Base-by-base conservation (phyloP, 2,797 vertebrate genomes). In the Orestias chungarensis region DNA sequence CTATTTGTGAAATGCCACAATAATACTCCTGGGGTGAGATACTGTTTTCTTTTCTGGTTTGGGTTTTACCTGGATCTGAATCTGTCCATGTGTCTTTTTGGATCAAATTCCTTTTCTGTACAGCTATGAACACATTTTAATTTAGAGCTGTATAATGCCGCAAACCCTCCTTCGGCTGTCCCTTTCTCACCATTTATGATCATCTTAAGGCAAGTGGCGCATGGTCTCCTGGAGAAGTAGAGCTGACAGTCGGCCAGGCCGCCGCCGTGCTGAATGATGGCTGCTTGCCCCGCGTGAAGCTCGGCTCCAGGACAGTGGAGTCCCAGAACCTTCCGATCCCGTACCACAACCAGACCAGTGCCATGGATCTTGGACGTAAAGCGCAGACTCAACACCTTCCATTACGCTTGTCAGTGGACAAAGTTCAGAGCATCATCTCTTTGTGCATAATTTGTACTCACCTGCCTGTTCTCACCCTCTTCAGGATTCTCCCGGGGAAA, bases 171-270 rank as follows among this genome's bases (percentile, higher is more conserved):
- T n/a, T n/a, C 12, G 0, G 9, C 23, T 35, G 9, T 40, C 31
- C 43, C 73, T 40, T 73, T 38, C 94, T 94, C 91, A 98, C 97
- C 96, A 0, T 99, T 99, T 84, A 99, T 96, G 80, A 97, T 94
- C 97, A 99, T 98, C 95, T 99, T 99, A 79, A 99, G 95, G 87
- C 97, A 99, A 50, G 95, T 94, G 3, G 97, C 96, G 74, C 97
- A 99, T 1, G 97, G 97, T 81, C 97, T 96, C 90, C 97, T 95
- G 35, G 97, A 98, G 92, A 98, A 98, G 91, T 96, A 98, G 70
- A 98, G 92, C 86, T 98, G 96, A 80, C 96, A 97, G 80, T 94
- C 93, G 64, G 94, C 94, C 78, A 99, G 91, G 2, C 84, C 86
- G 44, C 93, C 91, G 20, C 96, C 96, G 0, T 98, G 96, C 76